Evolutionary conservation across 2,113 vertebrate species (phyloP).

Genomic region (human): DNA sequence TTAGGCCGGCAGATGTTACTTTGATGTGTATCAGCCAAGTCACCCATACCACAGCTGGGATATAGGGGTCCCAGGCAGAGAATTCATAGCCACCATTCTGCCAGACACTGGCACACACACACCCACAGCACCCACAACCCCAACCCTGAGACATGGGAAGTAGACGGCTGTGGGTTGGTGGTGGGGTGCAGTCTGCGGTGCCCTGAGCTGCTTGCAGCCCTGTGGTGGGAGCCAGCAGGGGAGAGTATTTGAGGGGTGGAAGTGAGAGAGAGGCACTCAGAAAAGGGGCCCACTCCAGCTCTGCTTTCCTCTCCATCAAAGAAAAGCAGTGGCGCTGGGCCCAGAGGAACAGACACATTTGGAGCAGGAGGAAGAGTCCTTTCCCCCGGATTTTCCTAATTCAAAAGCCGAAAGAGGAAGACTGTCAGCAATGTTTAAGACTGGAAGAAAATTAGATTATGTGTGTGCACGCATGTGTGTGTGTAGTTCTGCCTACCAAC

Average conservation of each 20-base stretch:
- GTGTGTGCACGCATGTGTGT: neutral
- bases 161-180: neutral
- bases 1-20: neutral
- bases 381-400: neutral
- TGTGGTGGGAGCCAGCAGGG: neutral
- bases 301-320: neutral
- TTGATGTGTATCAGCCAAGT: neutral
- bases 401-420: neutral
- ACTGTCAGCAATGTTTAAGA: neutral
- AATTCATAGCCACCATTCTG: neutral
- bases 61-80: neutral
- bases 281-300: neutral
- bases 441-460: neutral
- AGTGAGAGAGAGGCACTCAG: neutral
- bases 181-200: no score
- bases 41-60: neutral
- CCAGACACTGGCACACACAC: neutral
- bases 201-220: no score
- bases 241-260: neutral
- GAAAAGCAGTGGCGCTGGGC: neutral
- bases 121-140: neutral
- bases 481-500: neutral
- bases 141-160: no score
- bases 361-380: neutral
- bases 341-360: neutral